Conservation (phyloP, 2,888 invertebrate species). For the Pyralis farinalis region DNA sequence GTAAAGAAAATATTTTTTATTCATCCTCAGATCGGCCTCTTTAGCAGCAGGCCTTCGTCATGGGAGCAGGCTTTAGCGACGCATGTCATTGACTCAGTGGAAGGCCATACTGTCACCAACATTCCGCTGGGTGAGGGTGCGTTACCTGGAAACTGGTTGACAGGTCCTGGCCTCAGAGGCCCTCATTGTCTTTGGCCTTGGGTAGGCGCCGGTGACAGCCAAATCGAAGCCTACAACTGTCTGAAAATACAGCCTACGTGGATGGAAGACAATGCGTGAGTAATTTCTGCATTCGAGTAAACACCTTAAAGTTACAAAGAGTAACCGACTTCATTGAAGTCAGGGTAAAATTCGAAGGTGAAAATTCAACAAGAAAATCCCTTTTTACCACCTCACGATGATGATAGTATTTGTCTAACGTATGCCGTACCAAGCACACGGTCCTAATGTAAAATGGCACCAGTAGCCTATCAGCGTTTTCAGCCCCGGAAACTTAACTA, state of each 20-base stretch:
- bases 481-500: too few species aligned
- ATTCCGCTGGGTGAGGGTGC: conserved; percentile 76
- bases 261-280: conserved; percentile 85
- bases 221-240: conserved; percentile 84
- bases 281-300: too few species aligned
- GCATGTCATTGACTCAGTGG: conserved; percentile 46
- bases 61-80: conserved; percentile 63
- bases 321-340: too few species aligned
- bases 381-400: too few species aligned
- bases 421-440: too few species aligned
- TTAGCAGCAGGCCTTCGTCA: conserved; percentile 48
- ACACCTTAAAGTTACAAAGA: too few species aligned
- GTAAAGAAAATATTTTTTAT: neutral
- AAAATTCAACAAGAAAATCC: too few species aligned
- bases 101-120: conserved; percentile 73
- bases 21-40: conserved; percentile 61
- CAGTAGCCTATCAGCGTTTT: too few species aligned
- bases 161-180: conserved; percentile 54
- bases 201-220: conserved; percentile 83
- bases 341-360: too few species aligned
- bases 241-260: conserved; percentile 91
- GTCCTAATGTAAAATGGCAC: too few species aligned
- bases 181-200: conserved; percentile 85
- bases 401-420: too few species aligned
- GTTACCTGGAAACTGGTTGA: conserved; percentile 82